These are phyloP conservation scores for Acrocephalus scirpaceus DNA, from an alignment of 2,797 vertebrate species.

Conservation along the genomic window DNA sequence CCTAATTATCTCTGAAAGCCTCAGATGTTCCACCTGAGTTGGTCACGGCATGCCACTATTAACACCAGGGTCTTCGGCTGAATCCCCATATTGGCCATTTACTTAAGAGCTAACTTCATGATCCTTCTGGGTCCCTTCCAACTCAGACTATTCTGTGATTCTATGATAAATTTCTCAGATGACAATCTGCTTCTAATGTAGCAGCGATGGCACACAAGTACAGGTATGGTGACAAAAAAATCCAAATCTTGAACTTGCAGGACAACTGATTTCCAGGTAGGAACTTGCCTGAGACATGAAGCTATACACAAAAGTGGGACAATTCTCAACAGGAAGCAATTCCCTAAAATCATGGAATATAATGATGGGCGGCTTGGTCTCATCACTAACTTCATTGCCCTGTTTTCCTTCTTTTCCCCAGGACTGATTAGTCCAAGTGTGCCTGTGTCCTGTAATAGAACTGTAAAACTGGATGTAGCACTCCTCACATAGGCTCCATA, in stretches of 20 bases:
- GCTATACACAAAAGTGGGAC: not conserved
- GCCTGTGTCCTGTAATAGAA: not conserved
- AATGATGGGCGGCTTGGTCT: not conserved
- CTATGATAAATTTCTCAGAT: not conserved
- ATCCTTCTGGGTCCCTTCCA: not conserved
- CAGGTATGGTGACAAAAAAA: not conserved
- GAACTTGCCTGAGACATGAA: not conserved
- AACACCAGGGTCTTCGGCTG: too few relatives aligned
- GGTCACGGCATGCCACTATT: not conserved
- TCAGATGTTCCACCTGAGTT: not conserved
- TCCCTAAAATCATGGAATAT: not conserved
- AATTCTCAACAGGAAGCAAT: not conserved
- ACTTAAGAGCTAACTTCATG: not conserved
- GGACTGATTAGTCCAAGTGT: not conserved
- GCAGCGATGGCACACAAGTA: not conserved
- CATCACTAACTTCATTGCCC: not conserved
- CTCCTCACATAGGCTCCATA: fast-evolving
- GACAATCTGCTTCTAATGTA: not conserved
- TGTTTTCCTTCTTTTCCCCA: not conserved
- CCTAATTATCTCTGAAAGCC: not conserved
- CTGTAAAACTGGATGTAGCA: not conserved
- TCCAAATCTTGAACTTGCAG: not conserved
- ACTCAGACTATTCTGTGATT: not conserved
- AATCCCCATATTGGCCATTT: not conserved
- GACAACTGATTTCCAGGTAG: not conserved